Evolutionary conservation across 1,140 invertebrate species (phyloP).

Genomic region (Mycetomoellerius zeteki): DNA sequence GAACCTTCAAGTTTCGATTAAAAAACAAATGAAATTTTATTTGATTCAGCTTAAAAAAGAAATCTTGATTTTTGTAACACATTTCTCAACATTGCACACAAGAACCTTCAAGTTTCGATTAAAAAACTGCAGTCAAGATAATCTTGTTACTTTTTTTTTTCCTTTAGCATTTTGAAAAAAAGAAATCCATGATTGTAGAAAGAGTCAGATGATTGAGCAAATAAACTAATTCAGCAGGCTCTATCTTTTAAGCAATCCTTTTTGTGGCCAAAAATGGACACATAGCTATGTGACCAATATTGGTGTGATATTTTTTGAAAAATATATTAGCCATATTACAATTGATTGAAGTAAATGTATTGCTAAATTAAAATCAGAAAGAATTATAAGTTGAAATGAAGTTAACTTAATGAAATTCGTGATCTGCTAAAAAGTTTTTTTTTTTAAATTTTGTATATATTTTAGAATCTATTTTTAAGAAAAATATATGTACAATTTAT

Average conservation of each 20-base stretch:
- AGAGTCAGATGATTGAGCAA: constrained; percentile 9
- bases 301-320: neutral
- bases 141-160: constrained; percentile 74
- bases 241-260: constrained; percentile 32
- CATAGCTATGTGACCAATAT: neutral
- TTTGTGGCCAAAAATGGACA: neutral
- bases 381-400: neutral
- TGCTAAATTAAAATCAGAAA: neutral
- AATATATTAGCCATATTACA: constrained; percentile 6
- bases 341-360: neutral
- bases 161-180: constrained; percentile 9
- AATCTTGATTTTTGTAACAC: neutral
- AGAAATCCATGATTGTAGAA: neutral
- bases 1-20: constrained; percentile 15
- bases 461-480: neutral
- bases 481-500: neutral
- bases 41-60: too few species aligned
- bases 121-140: constrained; percentile 73
- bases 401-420: neutral
- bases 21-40: too few species aligned
- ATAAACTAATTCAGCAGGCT: constrained; percentile 42
- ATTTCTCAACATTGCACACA: neutral
- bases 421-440: neutral
- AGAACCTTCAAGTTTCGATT: constrained; percentile 12
- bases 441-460: neutral